Base-by-base conservation (phyloP, 2,888 invertebrate species). In the Hesperia comma region DNA sequence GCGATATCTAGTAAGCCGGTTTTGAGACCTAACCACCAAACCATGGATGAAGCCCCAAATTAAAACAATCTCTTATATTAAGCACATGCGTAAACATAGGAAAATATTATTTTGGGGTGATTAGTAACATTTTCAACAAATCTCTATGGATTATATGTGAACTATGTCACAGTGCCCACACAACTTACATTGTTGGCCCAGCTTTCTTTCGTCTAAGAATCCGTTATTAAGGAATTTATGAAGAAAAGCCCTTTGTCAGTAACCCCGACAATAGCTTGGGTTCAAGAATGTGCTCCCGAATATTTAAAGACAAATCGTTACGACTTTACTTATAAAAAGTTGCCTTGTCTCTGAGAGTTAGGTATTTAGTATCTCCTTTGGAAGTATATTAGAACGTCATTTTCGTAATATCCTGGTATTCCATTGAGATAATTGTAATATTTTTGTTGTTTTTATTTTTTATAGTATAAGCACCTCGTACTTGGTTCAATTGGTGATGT, bases 231-330 rank as follows among this genome's bases (percentile, higher is more conserved):
- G 15, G n/a, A 53, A 61, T 61, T 51, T 21, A 61, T 26, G 40
- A 40, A 61, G 61, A 21, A 40, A 53, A 61, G 61, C 40, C 53
- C 40, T 53, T 53, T 61, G 61, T 61, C 40, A 40, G 40, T 53
- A 21, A 53, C 26, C 21, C 40, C 10, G 17, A 51, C 37, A 53
- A 61, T 61, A 61, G 53, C 33, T 61, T 53, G 54, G 33, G 54
- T 54, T 54, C 54, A 54, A 33, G 54, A 32, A 33, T 33, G 54
- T 33, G 54, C 33, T 54, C 54, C 33, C 15, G 33, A 33, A 54
- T 54, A 54, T 54, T 54, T 54, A 32, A 54, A 54, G 33, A 54
- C 33, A 54, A 54, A 54, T 33, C 33, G 10, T 33, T 15, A 8
- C 15, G 6, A 51, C 51, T 51, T 51, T 51, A 51, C 51, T 51